These are phyloP conservation scores for Oegoconia quadripuncta DNA, from an alignment of 2,888 invertebrate species.

Conservation along the genomic window DNA sequence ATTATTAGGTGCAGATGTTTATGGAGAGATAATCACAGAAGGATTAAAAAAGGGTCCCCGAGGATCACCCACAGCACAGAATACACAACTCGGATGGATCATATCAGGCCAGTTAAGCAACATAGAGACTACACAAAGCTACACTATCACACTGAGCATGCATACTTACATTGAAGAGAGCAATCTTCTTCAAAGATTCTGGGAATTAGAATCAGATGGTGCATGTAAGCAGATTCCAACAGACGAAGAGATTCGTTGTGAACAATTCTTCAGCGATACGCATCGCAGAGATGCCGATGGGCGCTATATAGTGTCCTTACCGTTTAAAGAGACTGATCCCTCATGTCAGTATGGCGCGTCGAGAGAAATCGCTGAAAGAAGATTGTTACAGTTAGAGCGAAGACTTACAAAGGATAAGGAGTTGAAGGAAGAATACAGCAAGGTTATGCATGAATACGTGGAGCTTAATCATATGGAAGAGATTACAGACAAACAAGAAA, in stretches of 20 bases:
- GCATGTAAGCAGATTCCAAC: conserved; percentile 3
- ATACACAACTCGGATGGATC: conserved; percentile 10
- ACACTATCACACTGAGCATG: neutral
- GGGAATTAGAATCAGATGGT: conserved; percentile 15
- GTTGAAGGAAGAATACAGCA: conserved; percentile 8
- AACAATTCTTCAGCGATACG: neutral
- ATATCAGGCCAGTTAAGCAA: conserved; percentile 5
- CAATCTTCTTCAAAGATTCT: conserved; percentile 12
- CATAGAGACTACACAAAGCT: neutral
- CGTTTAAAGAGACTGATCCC: neutral
- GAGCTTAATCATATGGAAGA: conserved; percentile 8
- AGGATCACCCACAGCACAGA: conserved; percentile 14
- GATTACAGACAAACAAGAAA: no score
- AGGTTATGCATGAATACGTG: conserved; percentile 5
- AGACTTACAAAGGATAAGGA: conserved; percentile 1
- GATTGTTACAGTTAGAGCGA: conserved; percentile 7
- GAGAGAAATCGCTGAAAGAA: conserved; percentile 3
- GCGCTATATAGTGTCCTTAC: conserved; percentile 10
- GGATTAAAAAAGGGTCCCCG: conserved; percentile 13
- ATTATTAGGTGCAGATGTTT: conserved; percentile 18
- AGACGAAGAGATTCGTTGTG: conserved; percentile 2
- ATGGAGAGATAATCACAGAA: conserved; percentile 15
- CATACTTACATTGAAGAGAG: neutral
- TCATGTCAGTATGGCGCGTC: neutral
- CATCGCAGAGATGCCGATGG: conserved; percentile 8